These are phyloP conservation scores for Alentia gelatinosa DNA, from an alignment of 2,888 invertebrate species.

Conservation along the genomic window DNA sequence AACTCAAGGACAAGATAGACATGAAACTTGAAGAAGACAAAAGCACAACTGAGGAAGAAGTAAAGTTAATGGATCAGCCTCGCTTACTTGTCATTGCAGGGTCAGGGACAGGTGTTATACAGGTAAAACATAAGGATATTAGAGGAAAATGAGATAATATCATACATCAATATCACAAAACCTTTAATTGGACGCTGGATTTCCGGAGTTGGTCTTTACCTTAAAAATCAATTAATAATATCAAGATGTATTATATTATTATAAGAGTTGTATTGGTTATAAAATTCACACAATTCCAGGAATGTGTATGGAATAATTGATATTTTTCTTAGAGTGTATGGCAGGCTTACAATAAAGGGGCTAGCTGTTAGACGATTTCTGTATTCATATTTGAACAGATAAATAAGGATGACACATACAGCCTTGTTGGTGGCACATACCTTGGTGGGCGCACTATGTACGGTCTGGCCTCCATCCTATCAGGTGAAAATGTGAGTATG, in stretches of 20 bases:
- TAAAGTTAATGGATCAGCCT: too few species aligned
- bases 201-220: background rate
- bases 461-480: background rate
- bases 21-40: background rate
- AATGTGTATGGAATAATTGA: background rate
- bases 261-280: background rate
- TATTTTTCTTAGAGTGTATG: background rate
- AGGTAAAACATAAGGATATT: background rate
- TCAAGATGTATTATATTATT: background rate
- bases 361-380: background rate
- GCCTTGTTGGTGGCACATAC: background rate
- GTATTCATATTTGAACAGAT: background rate
- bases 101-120: background rate
- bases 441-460: background rate
- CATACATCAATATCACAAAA: background rate
- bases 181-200: background rate
- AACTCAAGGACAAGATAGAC: background rate
- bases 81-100: background rate
- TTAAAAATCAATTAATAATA: background rate
- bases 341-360: background rate
- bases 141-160: background rate
- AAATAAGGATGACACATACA: background rate
- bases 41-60: background rate
- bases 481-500: background rate
- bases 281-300: background rate